These are phyloP conservation scores for Tenebrosternarchus preto DNA, from an alignment of 2,113 vertebrate species.

Conservation along the genomic window DNA sequence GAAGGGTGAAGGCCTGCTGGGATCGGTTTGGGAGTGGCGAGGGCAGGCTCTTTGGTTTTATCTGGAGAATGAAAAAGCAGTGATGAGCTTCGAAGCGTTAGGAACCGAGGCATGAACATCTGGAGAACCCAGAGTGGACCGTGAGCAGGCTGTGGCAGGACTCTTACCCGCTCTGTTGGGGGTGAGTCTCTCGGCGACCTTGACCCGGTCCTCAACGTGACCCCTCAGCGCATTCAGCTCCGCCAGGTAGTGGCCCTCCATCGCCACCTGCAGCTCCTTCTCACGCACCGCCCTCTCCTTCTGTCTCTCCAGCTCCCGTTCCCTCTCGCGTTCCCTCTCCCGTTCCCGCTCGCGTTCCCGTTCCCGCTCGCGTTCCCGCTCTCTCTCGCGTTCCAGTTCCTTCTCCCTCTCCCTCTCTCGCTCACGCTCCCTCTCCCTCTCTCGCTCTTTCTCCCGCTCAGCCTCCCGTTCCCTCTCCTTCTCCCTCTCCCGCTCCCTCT, in stretches of 20 bases:
- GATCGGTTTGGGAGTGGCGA: constrained; percentile 84
- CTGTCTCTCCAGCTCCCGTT: constrained; percentile 84
- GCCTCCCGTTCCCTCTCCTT: constrained; percentile 77
- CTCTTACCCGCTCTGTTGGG: constrained; percentile 84
- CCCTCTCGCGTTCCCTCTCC: constrained; percentile 66
- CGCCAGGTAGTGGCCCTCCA: constrained; percentile 87
- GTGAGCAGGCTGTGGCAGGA: neutral
- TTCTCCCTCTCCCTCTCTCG: constrained; percentile 76
- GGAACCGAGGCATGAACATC: neutral
- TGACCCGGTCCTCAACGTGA: constrained; percentile 83
- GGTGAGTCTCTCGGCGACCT: constrained; percentile 82
- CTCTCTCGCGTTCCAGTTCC: constrained; percentile 77
- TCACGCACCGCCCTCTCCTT: constrained; percentile 84
- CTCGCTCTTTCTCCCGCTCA: constrained; percentile 79
- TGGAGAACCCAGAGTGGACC: too few relatives aligned
- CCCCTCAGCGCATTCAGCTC: constrained; percentile 85
- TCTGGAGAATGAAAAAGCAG: constrained; percentile 69
- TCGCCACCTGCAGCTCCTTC: constrained; percentile 87
- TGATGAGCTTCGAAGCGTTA: neutral
- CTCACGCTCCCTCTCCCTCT: constrained; percentile 82
- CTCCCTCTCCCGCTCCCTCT: constrained; percentile 79
- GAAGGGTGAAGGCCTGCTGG: constrained; percentile 82
- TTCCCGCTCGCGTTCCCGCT: constrained; percentile 79
- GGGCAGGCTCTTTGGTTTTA: constrained; percentile 87
- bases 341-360: constrained; percentile 69